A percentile compares a stretch with the other conserved stretches of the same genome.
Evolutionary conservation across 2,113 vertebrate species (phyloP).

Genomic region (Rhagologus leucostigma): DNA sequence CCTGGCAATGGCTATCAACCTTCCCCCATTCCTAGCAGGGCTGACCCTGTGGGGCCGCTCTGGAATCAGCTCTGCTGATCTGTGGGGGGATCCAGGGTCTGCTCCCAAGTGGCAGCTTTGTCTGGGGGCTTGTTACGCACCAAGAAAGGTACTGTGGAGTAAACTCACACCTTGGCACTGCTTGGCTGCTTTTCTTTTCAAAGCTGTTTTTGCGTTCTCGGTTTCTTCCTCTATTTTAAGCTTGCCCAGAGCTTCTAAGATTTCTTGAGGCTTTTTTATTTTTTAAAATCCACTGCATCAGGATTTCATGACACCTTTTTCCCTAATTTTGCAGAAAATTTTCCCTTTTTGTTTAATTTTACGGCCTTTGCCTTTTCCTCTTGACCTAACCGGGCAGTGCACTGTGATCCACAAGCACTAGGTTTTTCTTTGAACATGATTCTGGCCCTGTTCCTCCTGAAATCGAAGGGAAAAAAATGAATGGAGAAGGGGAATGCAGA

Average conservation of each 20-base stretch:
- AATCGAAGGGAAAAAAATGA: background rate
- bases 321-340: background rate
- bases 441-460: background rate
- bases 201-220: background rate
- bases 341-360: background rate
- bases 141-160: background rate
- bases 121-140: rapidly evolving
- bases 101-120: background rate
- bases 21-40: background rate
- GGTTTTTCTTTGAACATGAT: background rate
- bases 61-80: background rate
- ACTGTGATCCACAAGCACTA: background rate
- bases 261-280: background rate
- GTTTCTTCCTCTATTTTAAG: background rate
- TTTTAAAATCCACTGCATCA: background rate
- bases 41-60: background rate
- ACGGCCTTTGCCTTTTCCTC: background rate
- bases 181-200: background rate
- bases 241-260: background rate
- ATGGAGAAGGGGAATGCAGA: background rate
- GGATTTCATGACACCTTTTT: background rate
- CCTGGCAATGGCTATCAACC: background rate
- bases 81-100: background rate
- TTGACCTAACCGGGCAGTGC: rapidly evolving
- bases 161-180: background rate